phyloP scores from a whole-genome alignment of 1,140 invertebrate genomes.

The Musca domestica region DNA sequence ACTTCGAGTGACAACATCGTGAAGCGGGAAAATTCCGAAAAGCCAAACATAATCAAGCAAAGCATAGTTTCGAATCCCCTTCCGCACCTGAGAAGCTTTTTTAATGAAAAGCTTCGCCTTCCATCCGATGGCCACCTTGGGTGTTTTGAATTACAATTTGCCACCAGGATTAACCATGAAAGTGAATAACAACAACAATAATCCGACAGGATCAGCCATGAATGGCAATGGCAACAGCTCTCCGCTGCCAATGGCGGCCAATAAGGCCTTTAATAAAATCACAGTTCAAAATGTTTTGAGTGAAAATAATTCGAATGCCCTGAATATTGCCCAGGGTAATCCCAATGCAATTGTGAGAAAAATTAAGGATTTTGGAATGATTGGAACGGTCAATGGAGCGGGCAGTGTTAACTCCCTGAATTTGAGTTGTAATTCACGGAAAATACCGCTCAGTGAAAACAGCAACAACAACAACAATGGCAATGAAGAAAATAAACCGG shows the following conservation, averaged over 20 bases:
- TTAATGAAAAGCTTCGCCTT: not conserved
- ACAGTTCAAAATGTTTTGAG: constrained; percentile 48
- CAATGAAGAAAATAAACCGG: constrained; percentile 24
- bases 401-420: constrained; percentile 4
- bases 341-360: constrained; percentile 47
- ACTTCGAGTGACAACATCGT: not conserved
- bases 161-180: constrained; percentile 25
- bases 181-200: constrained; percentile 13
- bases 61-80: not conserved
- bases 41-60: not conserved
- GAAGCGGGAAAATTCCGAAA: constrained; percentile 1
- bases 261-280: constrained; percentile 46
- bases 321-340: constrained; percentile 36
- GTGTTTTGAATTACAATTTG: constrained; percentile 25
- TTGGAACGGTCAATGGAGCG: constrained; percentile 43
- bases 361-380: constrained; percentile 50
- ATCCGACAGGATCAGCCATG: constrained; percentile 24
- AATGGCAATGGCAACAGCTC: constrained; percentile 4
- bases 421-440: constrained; percentile 25
- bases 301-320: constrained; percentile 41
- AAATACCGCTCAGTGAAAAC: constrained; percentile 33
- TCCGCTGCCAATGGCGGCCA: constrained; percentile 7
- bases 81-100: not conserved
- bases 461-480: constrained; percentile 21
- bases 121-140: constrained; percentile 22